phyloP scores from a whole-genome alignment of 2,797 vertebrate species.

The Poecilia velifera region DNA sequence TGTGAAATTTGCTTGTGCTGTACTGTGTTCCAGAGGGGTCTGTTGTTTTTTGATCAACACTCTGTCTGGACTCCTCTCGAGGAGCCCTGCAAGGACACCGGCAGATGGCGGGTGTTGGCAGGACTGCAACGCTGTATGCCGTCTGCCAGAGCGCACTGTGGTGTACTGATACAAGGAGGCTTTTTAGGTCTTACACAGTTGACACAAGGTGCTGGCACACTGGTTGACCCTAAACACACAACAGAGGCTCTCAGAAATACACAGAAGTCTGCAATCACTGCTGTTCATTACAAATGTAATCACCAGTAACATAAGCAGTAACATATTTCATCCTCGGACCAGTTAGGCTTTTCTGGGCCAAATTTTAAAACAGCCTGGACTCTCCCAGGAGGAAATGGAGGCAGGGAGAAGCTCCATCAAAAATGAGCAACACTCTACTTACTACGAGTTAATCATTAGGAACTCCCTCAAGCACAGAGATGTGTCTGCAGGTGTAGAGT shows the following conservation, averaged over 20 bases:
- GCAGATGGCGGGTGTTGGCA: conserved; percentile 67
- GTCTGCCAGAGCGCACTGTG: conserved; percentile 41
- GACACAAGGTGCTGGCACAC: conserved; percentile 50
- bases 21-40: conserved; percentile 50
- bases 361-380: conserved; percentile 28
- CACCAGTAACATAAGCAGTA: conserved; percentile 9
- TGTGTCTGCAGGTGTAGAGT: background rate
- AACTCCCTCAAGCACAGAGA: conserved; percentile 6
- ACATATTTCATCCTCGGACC: conserved; percentile 42
- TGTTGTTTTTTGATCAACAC: conserved; percentile 57
- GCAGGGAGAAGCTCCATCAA: conserved; percentile 14
- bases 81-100: conserved; percentile 42
- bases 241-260: conserved; percentile 9
- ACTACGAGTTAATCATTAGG: conserved; percentile 7
- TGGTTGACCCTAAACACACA: conserved; percentile 54
- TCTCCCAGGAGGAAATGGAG: too few relatives aligned
- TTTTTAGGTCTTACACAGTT: conserved; percentile 39
- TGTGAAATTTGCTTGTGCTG: conserved; percentile 9
- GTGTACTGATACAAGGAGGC: conserved; percentile 29
- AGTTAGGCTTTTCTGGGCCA: conserved; percentile 65
- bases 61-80: conserved; percentile 49
- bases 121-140: conserved; percentile 14
- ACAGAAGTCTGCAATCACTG: conserved; percentile 7
- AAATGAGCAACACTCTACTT: conserved; percentile 23
- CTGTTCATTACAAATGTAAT: conserved; percentile 1